Evolutionary conservation across 2,797 vertebrate genomes (phyloP).

Genomic region (Sebastes minor): DNA sequence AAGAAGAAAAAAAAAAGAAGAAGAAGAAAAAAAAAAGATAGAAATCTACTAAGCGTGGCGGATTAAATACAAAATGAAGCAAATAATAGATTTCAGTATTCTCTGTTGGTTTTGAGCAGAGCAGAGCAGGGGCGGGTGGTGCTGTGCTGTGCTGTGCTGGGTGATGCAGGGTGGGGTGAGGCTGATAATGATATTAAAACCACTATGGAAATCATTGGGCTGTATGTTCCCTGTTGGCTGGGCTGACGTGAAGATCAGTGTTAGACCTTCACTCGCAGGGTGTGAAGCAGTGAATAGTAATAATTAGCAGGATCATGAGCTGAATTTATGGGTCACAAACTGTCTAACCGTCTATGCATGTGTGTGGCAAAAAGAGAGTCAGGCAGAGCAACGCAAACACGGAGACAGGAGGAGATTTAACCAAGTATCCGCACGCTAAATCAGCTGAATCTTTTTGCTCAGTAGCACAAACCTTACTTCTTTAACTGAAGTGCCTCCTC

Average conservation of each 20-base stretch:
- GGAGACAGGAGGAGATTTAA: constrained; percentile 18
- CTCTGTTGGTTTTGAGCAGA: constrained; percentile 70
- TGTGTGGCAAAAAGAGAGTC: neutral
- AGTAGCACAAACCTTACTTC: constrained; percentile 44
- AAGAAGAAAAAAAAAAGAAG: constrained; percentile 10
- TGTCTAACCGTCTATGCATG: constrained; percentile 44
- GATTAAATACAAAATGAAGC: constrained; percentile 81
- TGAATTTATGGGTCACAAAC: constrained; percentile 84
- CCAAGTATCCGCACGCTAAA: constrained; percentile 41
- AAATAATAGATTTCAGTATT: constrained; percentile 85
- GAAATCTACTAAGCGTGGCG: constrained; percentile 53
- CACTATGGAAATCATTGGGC: constrained; percentile 83
- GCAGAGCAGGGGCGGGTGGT: constrained; percentile 6
- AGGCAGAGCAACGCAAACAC: constrained; percentile 40
- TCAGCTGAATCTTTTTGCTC: constrained; percentile 51
- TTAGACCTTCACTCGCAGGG: constrained; percentile 78
- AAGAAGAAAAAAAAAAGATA: constrained; percentile 28
- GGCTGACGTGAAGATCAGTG: constrained; percentile 76
- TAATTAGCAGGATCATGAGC: constrained; percentile 86
- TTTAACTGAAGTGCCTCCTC: constrained; percentile 60
- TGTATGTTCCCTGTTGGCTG: constrained; percentile 78
- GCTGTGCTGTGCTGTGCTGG: constrained; percentile 39
- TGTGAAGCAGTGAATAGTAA: constrained; percentile 84
- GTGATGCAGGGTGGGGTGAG: constrained; percentile 70
- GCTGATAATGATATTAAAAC: constrained; percentile 87